Base-by-base conservation (phyloP, 1,140 invertebrate genomes). In the Littorina saxatilis region DNA sequence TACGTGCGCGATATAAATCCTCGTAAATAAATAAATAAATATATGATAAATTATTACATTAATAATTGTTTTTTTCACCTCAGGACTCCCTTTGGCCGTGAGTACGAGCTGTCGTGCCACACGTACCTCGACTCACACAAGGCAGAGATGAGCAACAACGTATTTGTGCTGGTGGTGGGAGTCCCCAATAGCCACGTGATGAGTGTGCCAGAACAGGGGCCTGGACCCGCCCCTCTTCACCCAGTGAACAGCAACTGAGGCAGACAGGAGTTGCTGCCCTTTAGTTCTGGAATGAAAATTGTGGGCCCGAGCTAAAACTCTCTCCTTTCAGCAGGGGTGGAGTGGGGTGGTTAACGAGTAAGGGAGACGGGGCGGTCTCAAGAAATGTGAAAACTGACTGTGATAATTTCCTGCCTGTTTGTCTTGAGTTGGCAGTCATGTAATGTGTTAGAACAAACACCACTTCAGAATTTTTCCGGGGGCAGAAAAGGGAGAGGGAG, bases 91-190 rank as follows among this genome's bases (percentile, higher is more conserved):
- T 89, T 88, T 86, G 89, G 89, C n/a, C 52, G 81, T 35, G 90
- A 92, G 52, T 92, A 91, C 83, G 91, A 92, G 82, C 86, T 92
- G 11, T 88, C 90, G 15, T 85, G 87, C 27, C 82, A 88, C 79
- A 92, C 91, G 3, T 87, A 83, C 74, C 84, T 92, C 47, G 87
- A 92, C 83, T 90, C 90, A 1, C 91, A 92, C 73, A 88, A 90
- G 81, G 91, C 91, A 11, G 92, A 92, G 47, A 86, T 87, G 82
- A 88, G 90, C 32, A 84, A 88, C 27, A 92, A 92, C 83, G 87
- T 88, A 76, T 92, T 89, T 88, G 88, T 88, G 83, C 82, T 92
- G 5, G 81, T 87, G 5, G 87, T 89, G 87, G 86, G 83, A 4
- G 86, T 89, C 0, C 88, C 91, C 29, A 89, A 89, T 3, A 88